Evolutionary conservation across 2,888 invertebrate genomes (phyloP).

Genomic region (Notodonta ziczac): DNA sequence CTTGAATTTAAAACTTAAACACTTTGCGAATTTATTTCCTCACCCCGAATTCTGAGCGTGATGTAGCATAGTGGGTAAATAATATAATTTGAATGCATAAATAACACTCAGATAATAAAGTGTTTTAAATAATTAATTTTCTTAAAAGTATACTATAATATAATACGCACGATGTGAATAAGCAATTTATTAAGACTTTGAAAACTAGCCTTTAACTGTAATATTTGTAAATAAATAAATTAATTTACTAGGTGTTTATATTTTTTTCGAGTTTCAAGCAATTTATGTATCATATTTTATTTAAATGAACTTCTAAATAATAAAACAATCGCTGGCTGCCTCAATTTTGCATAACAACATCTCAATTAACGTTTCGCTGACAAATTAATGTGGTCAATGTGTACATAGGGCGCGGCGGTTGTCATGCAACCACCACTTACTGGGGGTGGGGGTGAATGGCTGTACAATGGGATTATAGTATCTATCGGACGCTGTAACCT

Average conservation of each 20-base stretch:
- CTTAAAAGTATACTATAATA: no score
- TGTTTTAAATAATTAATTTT: no score
- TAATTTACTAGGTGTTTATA: no score
- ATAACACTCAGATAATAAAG: background rate
- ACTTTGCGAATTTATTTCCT: background rate
- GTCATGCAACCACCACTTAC: slow-evolving; percentile 15
- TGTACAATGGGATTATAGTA: background rate
- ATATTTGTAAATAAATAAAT: no score
- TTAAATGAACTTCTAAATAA: no score
- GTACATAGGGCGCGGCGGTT: slow-evolving; percentile 51
- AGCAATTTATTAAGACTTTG: no score
- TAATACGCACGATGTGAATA: no score
- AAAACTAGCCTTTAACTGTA: no score
- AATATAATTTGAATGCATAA: background rate
- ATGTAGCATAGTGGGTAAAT: background rate
- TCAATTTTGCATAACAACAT: slow-evolving; percentile 42
- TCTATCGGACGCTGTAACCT: background rate
- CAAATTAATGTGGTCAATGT: slow-evolving; percentile 68
- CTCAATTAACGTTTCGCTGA: slow-evolving; percentile 62
- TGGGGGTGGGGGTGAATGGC: background rate
- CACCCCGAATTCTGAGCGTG: background rate
- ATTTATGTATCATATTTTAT: no score
- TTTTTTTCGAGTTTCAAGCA: no score
- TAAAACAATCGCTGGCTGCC: slow-evolving; percentile 15
- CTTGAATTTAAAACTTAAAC: background rate